These are phyloP conservation scores for Galeruca laticollis DNA, from an alignment of 2,888 invertebrate species.

Conservation along the genomic window DNA sequence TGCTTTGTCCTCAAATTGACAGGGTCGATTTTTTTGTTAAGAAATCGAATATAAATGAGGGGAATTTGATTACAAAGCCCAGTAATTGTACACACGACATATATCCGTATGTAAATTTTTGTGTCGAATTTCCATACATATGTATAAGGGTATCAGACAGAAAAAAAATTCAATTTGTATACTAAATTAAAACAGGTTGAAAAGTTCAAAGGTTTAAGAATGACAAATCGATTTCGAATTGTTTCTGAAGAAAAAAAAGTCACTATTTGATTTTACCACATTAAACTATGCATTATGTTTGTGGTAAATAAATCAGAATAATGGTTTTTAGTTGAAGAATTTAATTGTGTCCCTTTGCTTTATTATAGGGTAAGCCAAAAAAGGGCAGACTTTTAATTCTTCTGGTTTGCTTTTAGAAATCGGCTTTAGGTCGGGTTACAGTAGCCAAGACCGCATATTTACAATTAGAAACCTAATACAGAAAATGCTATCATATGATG, in stretches of 20 bases:
- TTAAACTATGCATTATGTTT: too few species aligned
- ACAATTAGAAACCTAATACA: too few species aligned
- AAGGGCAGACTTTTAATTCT: too few species aligned
- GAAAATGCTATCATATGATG: too few species aligned
- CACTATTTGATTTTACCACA: too few species aligned
- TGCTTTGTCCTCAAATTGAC: conserved; percentile 13
- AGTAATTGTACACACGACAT: conserved; percentile 16
- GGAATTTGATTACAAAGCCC: conserved; percentile 23
- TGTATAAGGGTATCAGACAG: conserved; percentile 12
- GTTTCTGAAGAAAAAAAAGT: not conserved
- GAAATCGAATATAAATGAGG: conserved; percentile 20
- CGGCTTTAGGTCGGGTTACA: too few species aligned
- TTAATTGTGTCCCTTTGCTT: too few species aligned
- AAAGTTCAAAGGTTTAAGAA: not conserved
- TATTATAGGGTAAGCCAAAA: too few species aligned
- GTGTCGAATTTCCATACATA: conserved; percentile 20
- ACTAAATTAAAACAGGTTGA: conserved; percentile 9
- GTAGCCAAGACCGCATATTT: too few species aligned
- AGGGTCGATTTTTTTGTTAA: conserved; percentile 18
- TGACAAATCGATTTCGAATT: not conserved
- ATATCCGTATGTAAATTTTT: conserved; percentile 30
- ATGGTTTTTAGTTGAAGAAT: too few species aligned
- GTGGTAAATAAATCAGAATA: too few species aligned
- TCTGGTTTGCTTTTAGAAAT: too few species aligned
- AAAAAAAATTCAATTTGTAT: conserved; percentile 15